Evolutionary conservation across 2,113 vertebrate species (phyloP), one percentile per base, ranked within the genome.

Genomic region (Tetrao urogallus): DNA sequence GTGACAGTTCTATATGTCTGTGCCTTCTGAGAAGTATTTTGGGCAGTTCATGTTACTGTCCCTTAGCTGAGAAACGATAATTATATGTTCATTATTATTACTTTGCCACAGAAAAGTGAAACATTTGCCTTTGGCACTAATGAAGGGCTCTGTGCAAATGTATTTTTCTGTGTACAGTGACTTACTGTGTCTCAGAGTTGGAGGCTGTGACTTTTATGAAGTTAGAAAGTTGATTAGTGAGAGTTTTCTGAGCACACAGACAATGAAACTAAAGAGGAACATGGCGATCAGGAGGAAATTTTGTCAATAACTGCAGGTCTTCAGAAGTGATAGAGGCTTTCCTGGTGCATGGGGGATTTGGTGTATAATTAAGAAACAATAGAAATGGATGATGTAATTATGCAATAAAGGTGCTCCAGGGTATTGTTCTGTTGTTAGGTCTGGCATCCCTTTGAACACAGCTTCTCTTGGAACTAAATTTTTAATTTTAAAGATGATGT

Each of bases 291-390:
- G 57, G 67, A 60, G 42, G 47, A 64, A 38, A n/a, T 61, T 36
- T 72, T 16, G 45, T 42, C 64, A 75, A 3, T 88, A 72, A 84
- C 30, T 61, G 19, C 19, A 34, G 50, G 56, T 43, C 60, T 91
- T 22, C 66, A 64, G 45, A 96, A 94, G 48, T 12, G 38, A 67
- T 14, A 67, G 2, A 54, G 27, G 22, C 25, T 92, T 81, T 58
- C 43, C 52, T 43, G 42, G 24, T 88, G 10, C 78, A 18, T 14
- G 11, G 40, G 30, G 47, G 40, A 65, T 58, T 32, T 11, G 30
- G 19, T 4, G 61, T 40, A 40, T 84, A 86, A 84, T 90, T 90
- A 72, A 47, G 61, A 93, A 92, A 82, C 86, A 43, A 74, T 81
- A 84, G 73, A 93, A 88, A 65, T 45, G 27, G 27, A 17, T 81